These are phyloP conservation scores for Takifugu rubripes DNA, from an alignment of 2,797 vertebrate genomes.

Conservation along the genomic window DNA sequence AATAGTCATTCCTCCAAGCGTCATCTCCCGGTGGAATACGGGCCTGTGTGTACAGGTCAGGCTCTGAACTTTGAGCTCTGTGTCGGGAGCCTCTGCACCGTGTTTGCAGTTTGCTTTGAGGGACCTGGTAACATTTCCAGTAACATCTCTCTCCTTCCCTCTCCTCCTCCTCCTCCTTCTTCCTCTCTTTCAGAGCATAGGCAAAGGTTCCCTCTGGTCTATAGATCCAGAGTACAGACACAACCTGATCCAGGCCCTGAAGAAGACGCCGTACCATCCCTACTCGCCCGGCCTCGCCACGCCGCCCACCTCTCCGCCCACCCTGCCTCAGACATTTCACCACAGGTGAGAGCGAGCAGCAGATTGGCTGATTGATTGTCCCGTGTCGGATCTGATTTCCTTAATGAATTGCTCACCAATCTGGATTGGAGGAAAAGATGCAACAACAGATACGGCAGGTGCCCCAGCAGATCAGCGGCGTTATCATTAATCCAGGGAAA, in stretches of 20 bases:
- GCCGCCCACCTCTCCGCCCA: slow-evolving; percentile 84
- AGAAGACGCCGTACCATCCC: slow-evolving; percentile 98
- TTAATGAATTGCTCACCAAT: not conserved
- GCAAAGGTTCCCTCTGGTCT: slow-evolving; percentile 83
- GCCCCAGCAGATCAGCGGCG: not conserved
- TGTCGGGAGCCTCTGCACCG: slow-evolving; percentile 22
- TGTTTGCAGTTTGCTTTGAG: slow-evolving; percentile 35
- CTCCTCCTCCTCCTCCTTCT: not conserved
- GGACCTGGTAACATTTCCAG: slow-evolving; percentile 6
- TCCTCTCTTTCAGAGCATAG: slow-evolving; percentile 72
- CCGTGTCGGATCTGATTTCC: not conserved
- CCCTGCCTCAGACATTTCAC: slow-evolving; percentile 71
- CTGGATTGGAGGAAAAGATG: not conserved
- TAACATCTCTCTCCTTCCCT: slow-evolving; percentile 26
- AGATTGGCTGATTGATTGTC: not conserved
- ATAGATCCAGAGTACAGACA: slow-evolving; percentile 85
- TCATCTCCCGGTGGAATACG: slow-evolving; percentile 27
- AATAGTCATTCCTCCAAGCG: slow-evolving; percentile 26
- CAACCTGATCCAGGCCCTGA: slow-evolving; percentile 99
- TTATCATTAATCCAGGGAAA: not conserved
- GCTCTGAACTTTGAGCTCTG: slow-evolving; percentile 33
- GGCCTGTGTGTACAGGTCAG: slow-evolving; percentile 28
- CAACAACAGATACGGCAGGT: not conserved
- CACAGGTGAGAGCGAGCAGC: slow-evolving; percentile 65
- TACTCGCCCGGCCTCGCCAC: slow-evolving; percentile 89